Conservation (phyloP, 2,888 invertebrate genomes). For the Drosophila mettleri region DNA sequence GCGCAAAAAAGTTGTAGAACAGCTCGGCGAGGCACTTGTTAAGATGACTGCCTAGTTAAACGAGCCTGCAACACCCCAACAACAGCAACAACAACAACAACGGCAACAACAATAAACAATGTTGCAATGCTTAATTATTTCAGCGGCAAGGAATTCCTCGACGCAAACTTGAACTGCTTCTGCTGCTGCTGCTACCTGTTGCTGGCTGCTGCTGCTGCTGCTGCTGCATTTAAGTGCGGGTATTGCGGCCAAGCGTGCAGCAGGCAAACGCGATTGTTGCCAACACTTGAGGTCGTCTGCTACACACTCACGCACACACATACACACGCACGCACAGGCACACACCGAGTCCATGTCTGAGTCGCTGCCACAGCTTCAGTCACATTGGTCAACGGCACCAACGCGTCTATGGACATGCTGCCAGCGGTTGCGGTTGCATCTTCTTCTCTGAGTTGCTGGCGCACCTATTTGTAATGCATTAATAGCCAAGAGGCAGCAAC, state of each 20-base stretch:
- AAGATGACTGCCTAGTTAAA: slow-evolving; percentile 79
- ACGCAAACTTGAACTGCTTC: slow-evolving; percentile 78
- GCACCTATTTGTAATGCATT: slow-evolving; percentile 79
- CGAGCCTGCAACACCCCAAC: slow-evolving; percentile 79
- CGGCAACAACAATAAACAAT: slow-evolving; percentile 75
- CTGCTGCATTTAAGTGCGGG: slow-evolving; percentile 52
- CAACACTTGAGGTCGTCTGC: slow-evolving; percentile 78
- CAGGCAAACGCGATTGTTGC: slow-evolving; percentile 69
- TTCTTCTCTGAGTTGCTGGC: slow-evolving; percentile 43
- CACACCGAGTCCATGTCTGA: neutral
- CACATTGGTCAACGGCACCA: slow-evolving; percentile 78
- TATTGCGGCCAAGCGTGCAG: slow-evolving; percentile 68
- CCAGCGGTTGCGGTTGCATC: slow-evolving; percentile 48
- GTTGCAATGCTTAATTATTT: slow-evolving; percentile 81
- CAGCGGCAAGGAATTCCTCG: slow-evolving; percentile 80
- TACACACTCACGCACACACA: slow-evolving; percentile 19
- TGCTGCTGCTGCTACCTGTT: slow-evolving; percentile 47
- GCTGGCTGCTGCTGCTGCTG: slow-evolving; percentile 40
- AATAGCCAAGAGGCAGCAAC: slow-evolving; percentile 59
- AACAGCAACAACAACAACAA: slow-evolving; percentile 24
- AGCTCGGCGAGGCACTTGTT: slow-evolving; percentile 73
- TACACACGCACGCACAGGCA: neutral
- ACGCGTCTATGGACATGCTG: slow-evolving; percentile 69
- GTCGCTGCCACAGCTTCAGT: slow-evolving; percentile 34
- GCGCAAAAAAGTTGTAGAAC: slow-evolving; percentile 65